These are phyloP conservation scores for Cephus cinctus DNA, from an alignment of 1,140 invertebrate species.

Conservation along the genomic window DNA sequence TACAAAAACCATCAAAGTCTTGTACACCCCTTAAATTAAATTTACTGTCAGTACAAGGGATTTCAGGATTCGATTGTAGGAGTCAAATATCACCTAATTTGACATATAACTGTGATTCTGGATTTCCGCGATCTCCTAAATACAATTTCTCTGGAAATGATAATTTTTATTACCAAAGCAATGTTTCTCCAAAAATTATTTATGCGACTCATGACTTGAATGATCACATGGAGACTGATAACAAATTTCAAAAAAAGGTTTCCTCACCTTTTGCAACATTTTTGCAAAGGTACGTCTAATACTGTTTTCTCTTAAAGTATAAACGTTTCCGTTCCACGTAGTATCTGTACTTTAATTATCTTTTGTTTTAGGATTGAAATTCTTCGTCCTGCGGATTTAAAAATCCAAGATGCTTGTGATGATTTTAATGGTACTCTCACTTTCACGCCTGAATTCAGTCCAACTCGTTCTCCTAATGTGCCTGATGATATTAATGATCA, in stretches of 20 bases:
- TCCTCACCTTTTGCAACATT: constrained; percentile 8
- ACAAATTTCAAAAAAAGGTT: not conserved
- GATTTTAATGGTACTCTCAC: constrained; percentile 32
- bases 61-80: constrained; percentile 4
- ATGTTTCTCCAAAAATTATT: too few relatives aligned
- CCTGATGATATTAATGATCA: constrained; percentile 35
- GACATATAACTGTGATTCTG: constrained; percentile 23
- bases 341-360: not conserved
- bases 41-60: too few relatives aligned
- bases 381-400: constrained; percentile 32
- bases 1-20: too few relatives aligned
- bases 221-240: not conserved
- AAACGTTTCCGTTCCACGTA: not conserved
- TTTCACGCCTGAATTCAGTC: constrained; percentile 38
- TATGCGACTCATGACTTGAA: too few relatives aligned
- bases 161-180: too few relatives aligned
- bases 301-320: not conserved
- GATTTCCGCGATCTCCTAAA: constrained; percentile 35
- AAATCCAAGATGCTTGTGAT: constrained; percentile 18
- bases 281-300: constrained; percentile 10
- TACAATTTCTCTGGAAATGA: not conserved
- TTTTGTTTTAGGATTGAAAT: constrained; percentile 26
- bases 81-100: constrained; percentile 39
- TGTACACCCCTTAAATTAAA: constrained; percentile 2
- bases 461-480: constrained; percentile 39